Percentiles rank a stretch among this genome's conserved stretches.
Evolutionary conservation across 2,797 vertebrate species (phyloP).

Genomic region (Scyliorhinus canicula): DNA sequence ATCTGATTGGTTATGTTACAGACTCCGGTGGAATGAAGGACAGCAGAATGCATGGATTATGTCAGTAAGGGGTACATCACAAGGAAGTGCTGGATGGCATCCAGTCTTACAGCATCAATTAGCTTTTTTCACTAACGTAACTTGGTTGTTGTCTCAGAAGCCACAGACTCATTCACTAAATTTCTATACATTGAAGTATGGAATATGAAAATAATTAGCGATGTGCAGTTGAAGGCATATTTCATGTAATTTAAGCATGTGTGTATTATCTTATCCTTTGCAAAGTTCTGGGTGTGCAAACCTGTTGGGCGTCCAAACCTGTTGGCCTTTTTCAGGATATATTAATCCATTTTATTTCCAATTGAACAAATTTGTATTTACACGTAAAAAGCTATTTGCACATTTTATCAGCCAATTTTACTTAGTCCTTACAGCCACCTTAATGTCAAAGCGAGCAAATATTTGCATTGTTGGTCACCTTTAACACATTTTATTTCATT

Average conservation of each 20-base stretch:
- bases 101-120: background rate
- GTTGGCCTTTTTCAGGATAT: background rate
- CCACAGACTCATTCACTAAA: background rate
- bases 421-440: background rate
- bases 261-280: background rate
- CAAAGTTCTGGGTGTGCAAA: background rate
- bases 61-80: background rate
- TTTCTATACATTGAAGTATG: background rate
- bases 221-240: background rate
- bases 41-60: conserved; percentile 74
- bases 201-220: background rate
- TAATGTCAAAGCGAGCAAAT: background rate
- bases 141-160: background rate
- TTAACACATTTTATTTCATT: background rate
- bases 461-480: background rate
- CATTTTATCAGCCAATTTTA: background rate
- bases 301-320: background rate
- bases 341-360: background rate
- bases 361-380: background rate
- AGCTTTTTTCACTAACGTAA: background rate
- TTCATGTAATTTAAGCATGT: background rate
- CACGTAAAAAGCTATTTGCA: background rate
- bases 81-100: background rate
- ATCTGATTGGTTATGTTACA: conserved; percentile 90
- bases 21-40: conserved; percentile 99